Evolutionary conservation across 2,113 vertebrate species (phyloP), one percentile per base, ranked within the genome.

Genomic region (Tachysurus vachellii): DNA sequence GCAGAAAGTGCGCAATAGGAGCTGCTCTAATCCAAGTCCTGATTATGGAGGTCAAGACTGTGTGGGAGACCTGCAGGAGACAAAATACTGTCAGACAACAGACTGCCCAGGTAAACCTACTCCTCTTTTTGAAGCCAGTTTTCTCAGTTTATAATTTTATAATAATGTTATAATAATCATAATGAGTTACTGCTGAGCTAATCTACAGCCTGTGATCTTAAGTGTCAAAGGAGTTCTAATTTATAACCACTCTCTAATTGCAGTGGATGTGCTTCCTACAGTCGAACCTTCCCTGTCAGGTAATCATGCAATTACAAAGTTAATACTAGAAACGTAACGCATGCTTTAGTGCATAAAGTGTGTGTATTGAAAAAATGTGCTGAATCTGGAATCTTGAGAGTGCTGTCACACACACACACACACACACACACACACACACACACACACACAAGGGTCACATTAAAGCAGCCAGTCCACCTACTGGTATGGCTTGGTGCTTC

Each of bases 101-200:
- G 96, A 95, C 57, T 98, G 97, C 85, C 90, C 94, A 87, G 95
- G 97, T 97, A 31, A 86, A 16, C 11, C 26, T n/a, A 70, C 8
- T 19, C n/a, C 8, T 80, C 13, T 57, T 16, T 44, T 26, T 81
- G 4, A 57, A 61, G 12, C 7, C 10, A 12, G 53, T 14, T 57
- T 42, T 80, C 26, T 13, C 54, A 31, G 19, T 26, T 54, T 28
- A 17, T 19, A 19, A 0, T 1, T 54, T 3, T 16, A 2, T 76
- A 17, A 5, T 14, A 5, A 26, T 42, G 12, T 42, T 7, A 42
- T 64, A 80, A 28, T 17, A 59, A 59, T 31, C 28, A 36, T 70
- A 9, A 19, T 36, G 50, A 36, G n/a, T 28, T 71, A 71, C 19
- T 82, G 42, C 8, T 50, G 10, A 68, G 14, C 4, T 68, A 68